Evolutionary conservation across 2,888 invertebrate genomes (phyloP).

Genomic region (Heliconius ethilla): DNA sequence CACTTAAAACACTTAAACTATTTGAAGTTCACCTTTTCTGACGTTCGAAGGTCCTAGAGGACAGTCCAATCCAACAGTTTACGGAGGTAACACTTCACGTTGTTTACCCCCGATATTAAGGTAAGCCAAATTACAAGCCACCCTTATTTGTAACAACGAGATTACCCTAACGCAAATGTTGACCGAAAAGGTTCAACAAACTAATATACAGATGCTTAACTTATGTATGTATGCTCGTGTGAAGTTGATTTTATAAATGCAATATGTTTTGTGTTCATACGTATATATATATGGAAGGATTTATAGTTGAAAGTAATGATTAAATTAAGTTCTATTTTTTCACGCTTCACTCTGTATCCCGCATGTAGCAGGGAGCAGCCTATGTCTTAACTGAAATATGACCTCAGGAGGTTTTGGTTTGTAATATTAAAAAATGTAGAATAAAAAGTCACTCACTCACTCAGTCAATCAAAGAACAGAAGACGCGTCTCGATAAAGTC

Average conservation of each 20-base stretch:
- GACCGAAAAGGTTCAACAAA: neutral
- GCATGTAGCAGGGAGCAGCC: neutral
- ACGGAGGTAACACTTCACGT: constrained; percentile 8
- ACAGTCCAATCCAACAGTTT: constrained; percentile 21
- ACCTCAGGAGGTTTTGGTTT: too few relatives aligned
- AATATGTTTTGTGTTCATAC: neutral
- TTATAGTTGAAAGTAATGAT: neutral
- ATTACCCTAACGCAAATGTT: constrained; percentile 24
- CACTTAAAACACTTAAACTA: too few relatives aligned
- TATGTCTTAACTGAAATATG: too few relatives aligned
- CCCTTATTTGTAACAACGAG: constrained; percentile 21
- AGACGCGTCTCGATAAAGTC: too few relatives aligned
- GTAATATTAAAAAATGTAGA: too few relatives aligned
- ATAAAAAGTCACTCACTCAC: too few relatives aligned
- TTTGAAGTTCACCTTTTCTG: neutral
- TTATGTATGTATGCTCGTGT: too few relatives aligned
- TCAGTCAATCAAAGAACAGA: too few relatives aligned
- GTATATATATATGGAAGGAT: neutral
- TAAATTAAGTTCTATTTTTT: neutral
- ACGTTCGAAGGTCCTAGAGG: neutral
- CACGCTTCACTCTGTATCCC: neutral
- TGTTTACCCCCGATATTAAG: constrained; percentile 26
- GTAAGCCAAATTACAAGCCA: constrained; percentile 19
- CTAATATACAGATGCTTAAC: neutral
- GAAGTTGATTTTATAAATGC: neutral